Base-by-base conservation (phyloP, 2,888 invertebrate species). In the Acholoe squamosa region DNA sequence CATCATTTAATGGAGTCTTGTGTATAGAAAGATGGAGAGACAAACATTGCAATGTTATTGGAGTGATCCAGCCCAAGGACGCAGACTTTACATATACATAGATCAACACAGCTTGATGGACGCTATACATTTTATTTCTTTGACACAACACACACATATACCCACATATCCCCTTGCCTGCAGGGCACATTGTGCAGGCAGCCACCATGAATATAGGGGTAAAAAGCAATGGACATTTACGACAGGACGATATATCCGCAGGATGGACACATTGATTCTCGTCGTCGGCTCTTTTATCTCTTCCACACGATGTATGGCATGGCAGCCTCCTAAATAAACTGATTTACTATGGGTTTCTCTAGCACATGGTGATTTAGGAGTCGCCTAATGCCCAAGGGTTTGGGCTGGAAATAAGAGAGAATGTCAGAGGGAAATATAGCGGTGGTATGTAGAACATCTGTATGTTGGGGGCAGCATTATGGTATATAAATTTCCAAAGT, bases 141-240 rank as follows among this genome's bases (percentile, higher is more conserved):
- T 43, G 43, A 43, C 43, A 43, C 43, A 3, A 43, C 10, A 7
- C 43, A 43, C 5, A 3, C 43, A 43, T 43, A 10, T 10, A 43
- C 43, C 3, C 43, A 43, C 10, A 43, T 10, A 43, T 43, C 3
- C 10, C 43, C 43, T 43, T 10, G 5, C 43, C 43, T 43, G 43
- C 10, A 43, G 43, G 43, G 43, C 43, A 43, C 43, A 43, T 43
- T 43, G 43, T 10, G 43, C 3, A 43, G 43, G 43, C 43, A 61
- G 61, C 61, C 43, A 43, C 43, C 43, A 43, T 43, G 61, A 61
- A 61, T 61, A n/a, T 54, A 19, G n/a, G 61, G 5, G 61, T 19
- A 61, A n/a, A 61, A n/a, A n/a, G 61, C 7, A 77, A 77, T 28
- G 77, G 34, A 77, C 77, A 28, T 77, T 77, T 77, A 77, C 34